Conservation (phyloP, 1,140 invertebrate genomes). For the Orussus abietinus region DNA sequence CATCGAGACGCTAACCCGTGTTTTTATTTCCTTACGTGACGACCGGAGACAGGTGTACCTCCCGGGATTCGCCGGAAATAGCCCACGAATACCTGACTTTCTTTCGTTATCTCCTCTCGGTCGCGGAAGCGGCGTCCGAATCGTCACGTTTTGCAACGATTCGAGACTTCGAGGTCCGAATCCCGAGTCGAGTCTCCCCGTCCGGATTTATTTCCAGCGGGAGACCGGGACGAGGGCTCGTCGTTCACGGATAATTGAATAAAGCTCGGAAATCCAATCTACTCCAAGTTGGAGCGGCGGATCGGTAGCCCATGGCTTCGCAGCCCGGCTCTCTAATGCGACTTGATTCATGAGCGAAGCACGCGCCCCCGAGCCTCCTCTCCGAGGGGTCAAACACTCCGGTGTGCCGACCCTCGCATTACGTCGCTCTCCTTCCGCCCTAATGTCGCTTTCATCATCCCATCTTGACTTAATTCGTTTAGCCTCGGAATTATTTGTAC, state of each 20-base stretch:
- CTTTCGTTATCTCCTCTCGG: too few relatives aligned
- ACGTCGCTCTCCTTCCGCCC: slow-evolving; percentile 24
- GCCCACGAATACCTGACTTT: too few relatives aligned
- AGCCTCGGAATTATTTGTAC: slow-evolving; percentile 49
- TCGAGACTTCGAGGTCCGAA: too few relatives aligned
- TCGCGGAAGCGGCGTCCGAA: too few relatives aligned
- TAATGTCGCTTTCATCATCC: slow-evolving; percentile 52
- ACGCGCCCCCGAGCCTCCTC: slow-evolving; percentile 27
- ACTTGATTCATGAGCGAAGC: slow-evolving; percentile 53
- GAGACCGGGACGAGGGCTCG: too few relatives aligned
- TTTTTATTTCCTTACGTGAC: too few relatives aligned
- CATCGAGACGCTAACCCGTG: too few relatives aligned
- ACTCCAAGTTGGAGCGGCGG: slow-evolving; percentile 46
- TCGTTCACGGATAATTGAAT: slow-evolving; percentile 50
- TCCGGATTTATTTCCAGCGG: too few relatives aligned
- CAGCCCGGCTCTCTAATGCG: slow-evolving; percentile 41
- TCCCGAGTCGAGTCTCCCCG: too few relatives aligned
- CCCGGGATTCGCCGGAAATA: too few relatives aligned
- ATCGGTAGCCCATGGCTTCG: slow-evolving; percentile 37
- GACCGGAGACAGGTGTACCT: too few relatives aligned
- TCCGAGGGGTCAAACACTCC: slow-evolving; percentile 49
- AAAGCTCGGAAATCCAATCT: slow-evolving; percentile 51
- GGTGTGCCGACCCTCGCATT: slow-evolving; percentile 32
- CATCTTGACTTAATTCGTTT: slow-evolving; percentile 48
- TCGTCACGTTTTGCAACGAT: too few relatives aligned